Conservation (phyloP, 2,888 invertebrate genomes). For the Pseudolycoriella hygida region DNA sequence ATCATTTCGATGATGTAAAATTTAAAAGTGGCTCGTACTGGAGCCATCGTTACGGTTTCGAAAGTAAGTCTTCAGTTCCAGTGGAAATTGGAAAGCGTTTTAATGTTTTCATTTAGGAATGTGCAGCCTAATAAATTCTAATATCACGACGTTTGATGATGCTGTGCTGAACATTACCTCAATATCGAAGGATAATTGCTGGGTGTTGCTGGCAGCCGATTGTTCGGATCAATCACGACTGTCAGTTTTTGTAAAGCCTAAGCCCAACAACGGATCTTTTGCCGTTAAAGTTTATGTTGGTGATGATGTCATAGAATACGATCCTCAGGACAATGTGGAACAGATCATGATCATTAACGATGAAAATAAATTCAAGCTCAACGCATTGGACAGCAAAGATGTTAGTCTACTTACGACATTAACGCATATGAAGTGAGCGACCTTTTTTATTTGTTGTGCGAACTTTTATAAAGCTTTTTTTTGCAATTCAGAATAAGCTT, state of each 20-base stretch:
- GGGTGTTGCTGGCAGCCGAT: conserved; percentile 20
- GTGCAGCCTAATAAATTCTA: conserved; percentile 26
- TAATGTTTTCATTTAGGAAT: conserved; percentile 16
- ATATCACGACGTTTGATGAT: conserved; percentile 27
- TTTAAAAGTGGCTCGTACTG: conserved; percentile 26
- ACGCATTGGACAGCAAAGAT: no score
- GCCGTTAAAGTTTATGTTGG: neutral
- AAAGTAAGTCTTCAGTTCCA: conserved; percentile 11
- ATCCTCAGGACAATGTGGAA: neutral
- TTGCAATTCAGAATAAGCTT: no score
- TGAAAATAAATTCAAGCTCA: no score
- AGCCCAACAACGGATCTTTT: neutral
- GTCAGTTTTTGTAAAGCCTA: conserved; percentile 21
- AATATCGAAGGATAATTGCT: conserved; percentile 8
- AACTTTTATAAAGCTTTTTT: no score
- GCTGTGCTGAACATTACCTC: conserved; percentile 18
- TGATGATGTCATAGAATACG: neutral
- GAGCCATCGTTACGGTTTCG: conserved; percentile 23
- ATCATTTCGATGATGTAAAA: conserved; percentile 17
- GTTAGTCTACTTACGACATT: no score
- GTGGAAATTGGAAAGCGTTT: neutral
- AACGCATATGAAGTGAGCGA: no score
- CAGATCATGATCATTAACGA: neutral
- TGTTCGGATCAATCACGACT: conserved; percentile 24
- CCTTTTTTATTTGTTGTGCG: no score